These are phyloP conservation scores for Carcinoscorpius rotundicauda DNA, from an alignment of 1,140 invertebrate species.

Conservation along the genomic window DNA sequence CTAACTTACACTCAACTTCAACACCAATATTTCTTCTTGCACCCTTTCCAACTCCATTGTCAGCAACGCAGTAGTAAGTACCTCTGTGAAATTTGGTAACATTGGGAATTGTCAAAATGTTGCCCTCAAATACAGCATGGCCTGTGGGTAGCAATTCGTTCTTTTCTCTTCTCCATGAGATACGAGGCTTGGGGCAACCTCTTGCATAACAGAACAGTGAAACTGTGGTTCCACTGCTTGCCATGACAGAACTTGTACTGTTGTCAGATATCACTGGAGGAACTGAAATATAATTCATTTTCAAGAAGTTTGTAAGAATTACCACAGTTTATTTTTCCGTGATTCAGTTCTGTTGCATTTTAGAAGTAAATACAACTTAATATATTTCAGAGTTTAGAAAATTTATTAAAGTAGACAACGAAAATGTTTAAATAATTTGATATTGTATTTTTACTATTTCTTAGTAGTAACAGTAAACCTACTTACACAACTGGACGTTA, in stretches of 20 bases:
- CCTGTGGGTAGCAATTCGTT: constrained; percentile 83
- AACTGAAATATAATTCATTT: constrained; percentile 11
- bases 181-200: constrained; percentile 63
- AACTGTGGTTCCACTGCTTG: constrained; percentile 62
- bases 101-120: constrained; percentile 58
- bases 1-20: constrained; percentile 52
- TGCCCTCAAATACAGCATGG: constrained; percentile 39
- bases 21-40: constrained; percentile 72
- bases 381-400: too few species aligned
- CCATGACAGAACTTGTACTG: constrained; percentile 71
- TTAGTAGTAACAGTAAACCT: too few species aligned
- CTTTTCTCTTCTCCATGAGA: constrained; percentile 84
- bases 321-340: too few species aligned
- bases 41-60: constrained; percentile 65
- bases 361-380: too few species aligned
- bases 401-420: too few species aligned
- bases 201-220: constrained; percentile 75
- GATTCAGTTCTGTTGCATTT: too few species aligned
- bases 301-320: too few species aligned
- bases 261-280: constrained; percentile 87
- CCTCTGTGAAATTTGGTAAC: constrained; percentile 73
- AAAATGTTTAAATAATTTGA: too few species aligned
- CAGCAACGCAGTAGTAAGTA: constrained; percentile 86
- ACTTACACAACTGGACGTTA: too few species aligned
- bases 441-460: too few species aligned